Evolutionary conservation across 92 coral and sea anemone species (phyloP).

Genomic region (Bergia sp.): DNA sequence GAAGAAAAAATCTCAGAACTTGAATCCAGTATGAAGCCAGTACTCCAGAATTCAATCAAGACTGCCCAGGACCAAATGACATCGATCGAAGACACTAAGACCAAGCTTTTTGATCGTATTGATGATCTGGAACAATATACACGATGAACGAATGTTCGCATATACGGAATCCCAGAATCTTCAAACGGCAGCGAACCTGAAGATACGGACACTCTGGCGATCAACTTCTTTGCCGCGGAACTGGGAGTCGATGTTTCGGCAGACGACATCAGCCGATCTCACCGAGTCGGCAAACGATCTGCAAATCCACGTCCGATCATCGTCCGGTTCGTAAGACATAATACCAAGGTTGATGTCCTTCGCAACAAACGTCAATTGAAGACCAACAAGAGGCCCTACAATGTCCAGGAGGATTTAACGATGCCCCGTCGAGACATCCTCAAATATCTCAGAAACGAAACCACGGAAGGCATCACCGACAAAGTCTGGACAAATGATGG

Average conservation of each 20-base stretch:
- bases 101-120: not conserved
- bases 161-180: slow-evolving; percentile 46
- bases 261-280: slow-evolving; percentile 53
- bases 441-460: not conserved
- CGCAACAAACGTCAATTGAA: too few relatives aligned
- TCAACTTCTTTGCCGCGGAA: slow-evolving; percentile 34
- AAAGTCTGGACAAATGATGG: too few relatives aligned
- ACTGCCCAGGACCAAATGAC: too few relatives aligned
- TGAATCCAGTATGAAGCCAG: too few relatives aligned
- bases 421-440: slow-evolving; percentile 36
- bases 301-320: slow-evolving; percentile 18
- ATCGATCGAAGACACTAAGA: too few relatives aligned
- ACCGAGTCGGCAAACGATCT: slow-evolving; percentile 26
- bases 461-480: too few relatives aligned
- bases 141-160: slow-evolving; percentile 46
- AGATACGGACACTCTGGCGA: slow-evolving; percentile 36
- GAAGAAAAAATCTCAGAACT: too few relatives aligned
- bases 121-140: slow-evolving; percentile 46
- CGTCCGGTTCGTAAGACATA: slow-evolving; percentile 24
- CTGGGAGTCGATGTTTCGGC: not conserved
- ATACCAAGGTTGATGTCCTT: not conserved
- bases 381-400: too few relatives aligned
- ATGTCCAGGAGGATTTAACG: slow-evolving; percentile 17
- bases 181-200: slow-evolving; percentile 25
- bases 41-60: too few relatives aligned